Conservation (phyloP, 2,888 invertebrate species). For the Tribolium freemani region DNA sequence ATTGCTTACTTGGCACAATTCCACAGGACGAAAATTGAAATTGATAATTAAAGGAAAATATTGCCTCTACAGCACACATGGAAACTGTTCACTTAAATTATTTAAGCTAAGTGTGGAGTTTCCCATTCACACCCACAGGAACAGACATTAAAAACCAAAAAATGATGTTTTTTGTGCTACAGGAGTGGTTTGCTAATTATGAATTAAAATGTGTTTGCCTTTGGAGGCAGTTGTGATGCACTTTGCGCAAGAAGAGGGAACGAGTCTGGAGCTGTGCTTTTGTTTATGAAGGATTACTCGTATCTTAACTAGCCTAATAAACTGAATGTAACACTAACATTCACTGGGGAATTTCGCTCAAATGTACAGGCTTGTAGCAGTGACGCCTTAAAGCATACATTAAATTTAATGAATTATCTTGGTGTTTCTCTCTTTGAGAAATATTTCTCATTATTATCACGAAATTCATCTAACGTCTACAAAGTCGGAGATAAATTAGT, state of each 20-base stretch:
- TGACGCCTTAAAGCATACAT: slow-evolving; percentile 51
- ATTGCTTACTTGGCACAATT: slow-evolving; percentile 43
- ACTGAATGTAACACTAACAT: slow-evolving; percentile 48
- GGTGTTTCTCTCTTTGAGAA: slow-evolving; percentile 46
- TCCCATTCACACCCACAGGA: background rate
- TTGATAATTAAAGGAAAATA: slow-evolving; percentile 43
- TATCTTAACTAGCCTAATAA: slow-evolving; percentile 50
- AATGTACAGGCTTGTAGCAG: slow-evolving; percentile 44
- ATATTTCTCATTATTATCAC: slow-evolving; percentile 49
- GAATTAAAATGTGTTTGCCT: slow-evolving; percentile 16
- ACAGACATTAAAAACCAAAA: too few species aligned
- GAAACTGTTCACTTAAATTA: slow-evolving; percentile 11
- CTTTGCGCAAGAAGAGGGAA: slow-evolving; percentile 36
- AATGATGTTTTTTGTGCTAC: background rate
- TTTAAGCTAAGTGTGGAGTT: background rate
- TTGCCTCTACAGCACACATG: slow-evolving; percentile 5
- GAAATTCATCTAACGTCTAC: slow-evolving; percentile 42
- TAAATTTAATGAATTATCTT: slow-evolving; percentile 54
- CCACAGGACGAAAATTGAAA: slow-evolving; percentile 43
- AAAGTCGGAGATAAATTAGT: slow-evolving; percentile 41
- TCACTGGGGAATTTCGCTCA: slow-evolving; percentile 47
- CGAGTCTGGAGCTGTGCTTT: slow-evolving; percentile 43
- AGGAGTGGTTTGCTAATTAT: slow-evolving; percentile 6
- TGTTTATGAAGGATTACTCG: slow-evolving; percentile 50
- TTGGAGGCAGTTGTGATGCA: slow-evolving; percentile 42